Evolutionary conservation across 2,888 invertebrate genomes (phyloP), one percentile per base, ranked within the genome.

Genomic region (Cataglyphis rosenhaueri): DNA sequence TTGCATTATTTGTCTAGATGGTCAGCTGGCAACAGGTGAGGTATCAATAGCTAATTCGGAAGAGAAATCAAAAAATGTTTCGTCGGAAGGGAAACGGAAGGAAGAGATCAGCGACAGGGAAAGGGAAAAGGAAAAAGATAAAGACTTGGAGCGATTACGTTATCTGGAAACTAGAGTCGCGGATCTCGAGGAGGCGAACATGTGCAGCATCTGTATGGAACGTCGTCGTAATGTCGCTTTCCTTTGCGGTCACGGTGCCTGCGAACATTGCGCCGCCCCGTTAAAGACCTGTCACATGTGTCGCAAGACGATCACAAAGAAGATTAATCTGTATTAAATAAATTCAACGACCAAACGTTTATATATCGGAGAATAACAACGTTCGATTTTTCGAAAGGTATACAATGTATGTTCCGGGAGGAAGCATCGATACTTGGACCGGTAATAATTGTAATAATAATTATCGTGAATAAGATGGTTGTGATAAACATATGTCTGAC

Each of bases 181-280:
- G 62, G 98, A 98, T 94, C 97, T 98, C 88, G 98, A 98, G 93
- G 98, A 98, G 92, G 97, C 97, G 25, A 97, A 97, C 91, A 96
- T 97, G 93, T 98, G 98, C 92, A 97, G 97, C 79, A 98, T 98
- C 89, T 98, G 98, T 93, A 97, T 98, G 98, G 98, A 98, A 92
- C 95, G 97, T 52, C 96, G 96, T 84, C 95, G 97, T 55, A 97
- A 97, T 92, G 97, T 98, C 29, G 98, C 97, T 32, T 98, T 98
- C 94, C 95, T 98, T n/a, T 98, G 98, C 92, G 98, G 98, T 1
- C 98, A 98, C 92, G 97, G 97, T 32, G 97, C 98, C 18, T 98
- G 98, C 94, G 96, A 97, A 75, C 96, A 96, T 88, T 98, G 98
- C 93, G 97, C 98, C 0, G 96, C 97, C 86, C 97, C 98, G 0